Evolutionary conservation across 2,113 vertebrate species (phyloP).

Genomic region (Myrmecobius fasciatus): DNA sequence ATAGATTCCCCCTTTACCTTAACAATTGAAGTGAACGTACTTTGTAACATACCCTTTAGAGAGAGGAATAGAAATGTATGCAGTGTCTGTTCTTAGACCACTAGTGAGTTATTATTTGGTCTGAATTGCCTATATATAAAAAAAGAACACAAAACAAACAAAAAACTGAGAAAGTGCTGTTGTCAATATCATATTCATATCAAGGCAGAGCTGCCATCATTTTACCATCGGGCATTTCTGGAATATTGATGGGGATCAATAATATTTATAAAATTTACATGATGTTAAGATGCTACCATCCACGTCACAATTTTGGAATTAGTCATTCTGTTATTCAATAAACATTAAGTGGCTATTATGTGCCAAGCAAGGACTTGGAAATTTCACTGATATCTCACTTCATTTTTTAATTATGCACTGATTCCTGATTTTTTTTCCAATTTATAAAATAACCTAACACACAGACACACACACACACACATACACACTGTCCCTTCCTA

Average conservation of each 20-base stretch:
- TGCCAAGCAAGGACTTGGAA: not conserved
- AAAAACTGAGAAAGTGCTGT: slow-evolving; percentile 9
- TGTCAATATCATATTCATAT: slow-evolving; percentile 41
- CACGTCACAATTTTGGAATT: not conserved
- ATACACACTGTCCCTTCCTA: too few relatives aligned
- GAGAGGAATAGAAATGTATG: slow-evolving; percentile 11
- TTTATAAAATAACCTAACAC: not conserved
- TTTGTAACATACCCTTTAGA: slow-evolving; percentile 35
- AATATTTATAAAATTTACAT: not conserved
- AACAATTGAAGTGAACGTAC: slow-evolving; percentile 66
- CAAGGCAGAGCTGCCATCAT: slow-evolving; percentile 18
- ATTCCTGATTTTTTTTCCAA: not conserved
- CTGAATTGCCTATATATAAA: not conserved
- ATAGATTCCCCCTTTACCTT: slow-evolving; percentile 48
- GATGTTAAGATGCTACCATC: too few relatives aligned
- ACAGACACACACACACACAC: not conserved
- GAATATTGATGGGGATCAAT: not conserved
- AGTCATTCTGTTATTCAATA: not conserved
- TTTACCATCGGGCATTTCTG: not conserved
- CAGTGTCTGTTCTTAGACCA: slow-evolving; percentile 20
- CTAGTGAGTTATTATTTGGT: slow-evolving; percentile 32
- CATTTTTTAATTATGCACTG: not conserved
- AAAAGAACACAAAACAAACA: too few relatives aligned
- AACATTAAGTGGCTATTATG: not conserved
- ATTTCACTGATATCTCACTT: not conserved